phyloP scores from a whole-genome alignment of 2,797 vertebrate species.

The Rallus crepitans region DNA sequence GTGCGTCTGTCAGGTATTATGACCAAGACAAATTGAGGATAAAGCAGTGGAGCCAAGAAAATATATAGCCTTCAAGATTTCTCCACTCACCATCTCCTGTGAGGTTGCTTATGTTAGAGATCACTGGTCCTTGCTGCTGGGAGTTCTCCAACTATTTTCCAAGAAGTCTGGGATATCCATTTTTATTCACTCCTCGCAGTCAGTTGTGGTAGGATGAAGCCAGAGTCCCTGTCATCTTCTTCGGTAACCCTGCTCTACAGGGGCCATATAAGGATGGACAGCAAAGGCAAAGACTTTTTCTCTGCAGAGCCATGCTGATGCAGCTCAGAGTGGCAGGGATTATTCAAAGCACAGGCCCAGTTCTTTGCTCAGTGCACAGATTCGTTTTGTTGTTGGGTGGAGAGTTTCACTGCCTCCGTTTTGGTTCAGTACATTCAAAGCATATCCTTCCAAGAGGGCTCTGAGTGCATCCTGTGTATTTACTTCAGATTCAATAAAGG shows the following conservation, averaged over 20 bases:
- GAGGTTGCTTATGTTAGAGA: not conserved
- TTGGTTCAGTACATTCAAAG: conserved; percentile 35
- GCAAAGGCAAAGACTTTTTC: not conserved
- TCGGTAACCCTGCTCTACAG: not conserved
- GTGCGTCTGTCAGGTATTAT: not conserved
- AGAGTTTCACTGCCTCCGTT: not conserved
- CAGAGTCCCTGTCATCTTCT: not conserved
- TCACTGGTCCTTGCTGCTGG: not conserved
- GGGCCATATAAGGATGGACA: not conserved
- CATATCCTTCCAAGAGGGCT: conserved; percentile 45
- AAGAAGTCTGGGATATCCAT: not conserved
- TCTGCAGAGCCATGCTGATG: accelerated
- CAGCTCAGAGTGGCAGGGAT: not conserved
- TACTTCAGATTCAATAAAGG: conserved; percentile 70
- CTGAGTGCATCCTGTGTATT: conserved; percentile 64
- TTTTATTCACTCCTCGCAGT: not conserved
- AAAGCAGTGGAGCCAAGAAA: not conserved
- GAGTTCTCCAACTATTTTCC: not conserved
- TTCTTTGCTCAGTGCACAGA: not conserved
- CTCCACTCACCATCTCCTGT: not conserved
- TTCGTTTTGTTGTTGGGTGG: not conserved
- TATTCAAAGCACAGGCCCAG: not conserved
- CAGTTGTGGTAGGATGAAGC: not conserved
- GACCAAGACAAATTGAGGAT: not conserved
- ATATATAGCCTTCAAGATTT: not conserved